Base-by-base conservation (phyloP, 1,140 invertebrate species). In the Mylabris phalerata region DNA sequence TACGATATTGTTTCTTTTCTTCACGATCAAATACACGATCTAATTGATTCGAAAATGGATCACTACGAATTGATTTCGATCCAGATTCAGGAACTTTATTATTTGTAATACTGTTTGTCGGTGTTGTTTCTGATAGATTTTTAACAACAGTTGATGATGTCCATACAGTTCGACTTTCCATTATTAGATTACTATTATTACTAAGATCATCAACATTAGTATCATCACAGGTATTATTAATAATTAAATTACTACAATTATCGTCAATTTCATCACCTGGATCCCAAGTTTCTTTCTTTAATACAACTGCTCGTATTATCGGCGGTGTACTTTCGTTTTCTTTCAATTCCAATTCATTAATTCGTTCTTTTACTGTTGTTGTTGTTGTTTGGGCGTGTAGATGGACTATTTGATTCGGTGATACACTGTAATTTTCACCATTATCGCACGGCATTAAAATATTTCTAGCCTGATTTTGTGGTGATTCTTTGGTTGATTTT, bases 331-430 rank as follows among this genome's bases (percentile, higher is more conserved):
- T 51, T 11, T 51, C 50, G 10, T 61, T 44, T 13, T 47, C 74
- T 59, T 82, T 80, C 7, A 75, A 77, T 67, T 89, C 86, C 38
- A 87, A 75, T 65, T 86, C 84, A 65, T 77, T 83, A 6, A 87
- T 82, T 57, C 82, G 78, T 57, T 83, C 78, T 62, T 81, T 80
- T 9, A 86, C 84, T 32, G 79, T 78, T 9, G 78, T 75, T 68
- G 39, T 10, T 39, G 25, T 19, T 13, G 39, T 66, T 40, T 66
- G 64, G 13, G 66, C 67, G 2, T 81, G 79, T 50, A 92, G 78
- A 64, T 91, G 84, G 27, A 93, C 83, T 57, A 92, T 90, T 77
- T 91, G 87, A 71, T 93, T 93, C 62, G 90, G 90, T 25, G 90
- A 92, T 6, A 93, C 90, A 71, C 89, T 92, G 72, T 93, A 93